These are phyloP conservation scores for Phaethon lepturus DNA, from an alignment of 2,113 vertebrate species.

Conservation along the genomic window DNA sequence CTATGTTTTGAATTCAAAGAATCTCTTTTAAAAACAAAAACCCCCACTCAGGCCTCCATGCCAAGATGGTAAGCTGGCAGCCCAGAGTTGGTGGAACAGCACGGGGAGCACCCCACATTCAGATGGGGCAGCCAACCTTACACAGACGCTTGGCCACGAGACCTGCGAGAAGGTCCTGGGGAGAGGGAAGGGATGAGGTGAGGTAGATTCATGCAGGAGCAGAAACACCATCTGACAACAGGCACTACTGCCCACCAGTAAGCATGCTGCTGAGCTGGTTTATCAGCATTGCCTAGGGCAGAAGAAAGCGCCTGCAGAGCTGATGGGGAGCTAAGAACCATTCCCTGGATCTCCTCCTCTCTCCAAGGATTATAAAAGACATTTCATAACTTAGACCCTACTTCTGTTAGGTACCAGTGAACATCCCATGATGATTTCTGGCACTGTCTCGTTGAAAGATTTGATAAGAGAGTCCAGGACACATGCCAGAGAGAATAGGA, in stretches of 20 bases:
- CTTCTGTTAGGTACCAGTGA: background rate
- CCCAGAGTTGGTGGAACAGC: background rate
- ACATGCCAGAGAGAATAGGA: background rate
- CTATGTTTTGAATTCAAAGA: conserved; percentile 22
- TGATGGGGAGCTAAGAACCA: background rate
- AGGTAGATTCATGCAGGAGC: background rate
- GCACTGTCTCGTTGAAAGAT: background rate
- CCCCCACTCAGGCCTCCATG: background rate
- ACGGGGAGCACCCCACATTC: background rate
- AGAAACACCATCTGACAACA: background rate
- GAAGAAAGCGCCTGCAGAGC: background rate
- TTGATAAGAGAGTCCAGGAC: background rate
- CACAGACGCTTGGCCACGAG: fast-evolving
- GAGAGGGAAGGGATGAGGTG: background rate
- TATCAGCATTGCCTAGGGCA: background rate
- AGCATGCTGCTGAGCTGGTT: background rate
- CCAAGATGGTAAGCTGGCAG: background rate
- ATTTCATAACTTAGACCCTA: background rate
- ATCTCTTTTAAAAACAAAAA: conserved; percentile 32
- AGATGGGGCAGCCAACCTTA: background rate
- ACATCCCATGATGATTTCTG: background rate
- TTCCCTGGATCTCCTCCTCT: background rate
- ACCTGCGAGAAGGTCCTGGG: background rate
- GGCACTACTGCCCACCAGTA: background rate
- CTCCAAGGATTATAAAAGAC: background rate